Conservation (phyloP, 2,113 vertebrate species). For the Balaenoptera acutorostrata region DNA sequence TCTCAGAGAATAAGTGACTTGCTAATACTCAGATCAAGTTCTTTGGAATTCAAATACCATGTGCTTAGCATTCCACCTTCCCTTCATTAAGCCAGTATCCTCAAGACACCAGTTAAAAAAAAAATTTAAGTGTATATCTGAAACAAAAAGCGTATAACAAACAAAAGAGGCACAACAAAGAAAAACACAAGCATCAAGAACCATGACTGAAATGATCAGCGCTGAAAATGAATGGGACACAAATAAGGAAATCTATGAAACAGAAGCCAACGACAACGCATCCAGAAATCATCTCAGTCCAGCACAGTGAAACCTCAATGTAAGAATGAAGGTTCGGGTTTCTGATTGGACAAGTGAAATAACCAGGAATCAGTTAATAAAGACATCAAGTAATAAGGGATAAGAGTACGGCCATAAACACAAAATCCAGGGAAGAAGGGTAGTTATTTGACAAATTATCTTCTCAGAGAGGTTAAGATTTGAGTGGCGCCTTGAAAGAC, state of each 20-base stretch:
- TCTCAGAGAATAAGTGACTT: background rate
- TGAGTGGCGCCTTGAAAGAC: background rate
- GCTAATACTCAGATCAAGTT: background rate
- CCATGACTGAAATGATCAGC: background rate
- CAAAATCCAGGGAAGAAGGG: background rate
- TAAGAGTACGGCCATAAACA: background rate
- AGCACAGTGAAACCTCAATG: background rate
- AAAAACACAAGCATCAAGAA: background rate
- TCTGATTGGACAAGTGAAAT: background rate
- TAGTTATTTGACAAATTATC: background rate
- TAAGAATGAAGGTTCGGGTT: background rate
- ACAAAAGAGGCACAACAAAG: background rate
- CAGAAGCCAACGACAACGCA: background rate
- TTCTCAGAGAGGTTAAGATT: background rate
- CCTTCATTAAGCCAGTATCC: background rate
- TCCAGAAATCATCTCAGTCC: background rate
- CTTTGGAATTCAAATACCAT: slow-evolving; percentile 35
- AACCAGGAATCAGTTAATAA: background rate
- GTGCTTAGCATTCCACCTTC: background rate
- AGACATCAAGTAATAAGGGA: background rate
- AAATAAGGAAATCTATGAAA: background rate
- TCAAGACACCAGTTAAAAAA: background rate
- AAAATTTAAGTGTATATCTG: background rate
- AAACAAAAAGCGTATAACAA: background rate
- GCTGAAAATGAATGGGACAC: background rate